Conservation (phyloP, 2,113 vertebrate species). For the Bubo bubo region DNA sequence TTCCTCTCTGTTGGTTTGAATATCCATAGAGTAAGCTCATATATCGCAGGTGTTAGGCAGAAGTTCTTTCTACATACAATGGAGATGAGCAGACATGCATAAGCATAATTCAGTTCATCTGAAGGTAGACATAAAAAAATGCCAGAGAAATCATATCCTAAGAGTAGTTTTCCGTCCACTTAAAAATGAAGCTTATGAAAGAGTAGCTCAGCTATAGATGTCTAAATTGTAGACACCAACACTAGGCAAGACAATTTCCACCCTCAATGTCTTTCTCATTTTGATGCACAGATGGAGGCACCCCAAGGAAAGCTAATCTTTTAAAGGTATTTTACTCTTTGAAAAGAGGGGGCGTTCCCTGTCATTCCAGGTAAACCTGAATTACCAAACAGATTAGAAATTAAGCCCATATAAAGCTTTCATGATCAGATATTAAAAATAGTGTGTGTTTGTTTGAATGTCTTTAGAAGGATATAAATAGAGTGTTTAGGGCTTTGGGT, state of each 20-base stretch:
- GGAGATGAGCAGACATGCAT: not conserved
- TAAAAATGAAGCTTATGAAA: not conserved
- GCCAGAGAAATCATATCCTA: not conserved
- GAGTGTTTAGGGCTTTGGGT: fast-evolving
- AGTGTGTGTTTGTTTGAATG: not conserved
- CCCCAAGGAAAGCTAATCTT: not conserved
- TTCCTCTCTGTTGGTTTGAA: not conserved
- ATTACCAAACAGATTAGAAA: not conserved
- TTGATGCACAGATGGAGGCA: not conserved
- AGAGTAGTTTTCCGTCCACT: not conserved
- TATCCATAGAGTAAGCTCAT: not conserved
- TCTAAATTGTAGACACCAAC: not conserved
- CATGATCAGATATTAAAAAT: not conserved
- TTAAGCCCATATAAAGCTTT: not conserved
- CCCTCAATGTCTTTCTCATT: not conserved
- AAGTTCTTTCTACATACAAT: not conserved
- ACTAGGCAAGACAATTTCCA: not conserved
- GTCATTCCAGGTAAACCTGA: not conserved
- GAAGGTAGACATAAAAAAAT: not conserved
- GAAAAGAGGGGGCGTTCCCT: not conserved
- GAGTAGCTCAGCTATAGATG: not conserved
- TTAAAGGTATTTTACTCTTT: not conserved
- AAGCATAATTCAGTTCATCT: not conserved
- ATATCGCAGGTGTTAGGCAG: fast-evolving
- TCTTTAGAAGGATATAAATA: not conserved